Conservation (phyloP, 2,797 vertebrate species). For the Rhincodon typus region DNA sequence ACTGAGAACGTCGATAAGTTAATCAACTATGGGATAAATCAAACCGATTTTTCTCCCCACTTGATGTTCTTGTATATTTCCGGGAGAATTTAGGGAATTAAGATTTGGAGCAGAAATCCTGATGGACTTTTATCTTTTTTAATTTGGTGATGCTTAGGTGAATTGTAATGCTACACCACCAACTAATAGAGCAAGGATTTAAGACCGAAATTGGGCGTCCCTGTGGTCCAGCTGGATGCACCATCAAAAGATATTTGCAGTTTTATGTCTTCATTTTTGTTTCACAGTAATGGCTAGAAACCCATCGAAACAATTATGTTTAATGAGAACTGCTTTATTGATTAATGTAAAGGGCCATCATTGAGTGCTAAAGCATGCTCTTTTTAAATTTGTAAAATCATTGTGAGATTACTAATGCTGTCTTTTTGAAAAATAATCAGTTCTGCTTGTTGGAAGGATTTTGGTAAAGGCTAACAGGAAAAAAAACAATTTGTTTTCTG, state of each 20-base stretch:
- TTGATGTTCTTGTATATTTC: not conserved
- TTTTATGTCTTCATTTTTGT: not conserved
- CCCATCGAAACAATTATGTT: too few species aligned
- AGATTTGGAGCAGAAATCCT: not conserved
- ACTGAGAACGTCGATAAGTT: not conserved
- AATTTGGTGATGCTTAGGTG: not conserved
- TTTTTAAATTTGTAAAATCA: not conserved
- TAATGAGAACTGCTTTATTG: not conserved
- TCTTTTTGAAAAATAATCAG: not conserved
- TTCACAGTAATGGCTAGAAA: not conserved
- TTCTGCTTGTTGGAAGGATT: not conserved
- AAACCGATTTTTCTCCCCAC: not conserved
- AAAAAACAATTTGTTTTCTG: not conserved
- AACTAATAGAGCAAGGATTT: not conserved
- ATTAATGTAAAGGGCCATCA: not conserved
- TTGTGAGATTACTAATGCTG: too few species aligned
- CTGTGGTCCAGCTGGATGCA: not conserved
- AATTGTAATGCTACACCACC: not conserved
- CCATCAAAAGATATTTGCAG: not conserved
- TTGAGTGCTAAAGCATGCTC: too few species aligned
- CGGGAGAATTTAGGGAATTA: not conserved
- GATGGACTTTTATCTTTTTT: not conserved
- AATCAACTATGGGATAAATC: not conserved
- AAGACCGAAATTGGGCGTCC: not conserved
- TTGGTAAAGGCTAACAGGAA: not conserved